phyloP scores from a whole-genome alignment of 2,113 vertebrate genomes.

The Indicator indicator region DNA sequence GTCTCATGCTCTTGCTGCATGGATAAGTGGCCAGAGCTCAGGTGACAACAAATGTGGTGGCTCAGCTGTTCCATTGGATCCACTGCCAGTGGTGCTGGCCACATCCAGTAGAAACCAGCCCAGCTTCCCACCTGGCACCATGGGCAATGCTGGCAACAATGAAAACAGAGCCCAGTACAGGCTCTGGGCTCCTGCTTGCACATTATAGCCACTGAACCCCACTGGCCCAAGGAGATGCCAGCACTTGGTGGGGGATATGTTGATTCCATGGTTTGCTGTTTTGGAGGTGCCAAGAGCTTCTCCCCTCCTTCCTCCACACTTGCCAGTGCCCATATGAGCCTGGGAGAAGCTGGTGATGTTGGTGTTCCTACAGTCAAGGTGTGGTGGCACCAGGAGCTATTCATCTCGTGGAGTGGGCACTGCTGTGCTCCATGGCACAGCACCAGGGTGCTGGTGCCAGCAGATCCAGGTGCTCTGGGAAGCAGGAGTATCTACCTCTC shows the following conservation, averaged over 20 bases:
- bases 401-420: fast-evolving
- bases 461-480: background rate
- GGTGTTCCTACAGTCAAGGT: background rate
- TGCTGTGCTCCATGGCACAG: fast-evolving
- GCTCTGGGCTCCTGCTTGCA: background rate
- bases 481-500: background rate
- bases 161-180: background rate
- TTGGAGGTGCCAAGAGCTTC: background rate
- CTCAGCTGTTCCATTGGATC: background rate
- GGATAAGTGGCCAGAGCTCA: background rate
- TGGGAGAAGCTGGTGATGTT: background rate
- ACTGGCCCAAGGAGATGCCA: background rate
- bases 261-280: background rate
- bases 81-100: background rate
- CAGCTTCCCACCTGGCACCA: background rate
- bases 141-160: no score
- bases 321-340: fast-evolving
- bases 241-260: background rate
- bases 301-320: background rate
- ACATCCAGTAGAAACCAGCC: background rate
- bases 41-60: background rate
- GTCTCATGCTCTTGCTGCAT: background rate
- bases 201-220: background rate
- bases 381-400: fast-evolving
- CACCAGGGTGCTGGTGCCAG: background rate